Base-by-base conservation (phyloP, 2,888 invertebrate genomes). In the Steromphala cineraria region DNA sequence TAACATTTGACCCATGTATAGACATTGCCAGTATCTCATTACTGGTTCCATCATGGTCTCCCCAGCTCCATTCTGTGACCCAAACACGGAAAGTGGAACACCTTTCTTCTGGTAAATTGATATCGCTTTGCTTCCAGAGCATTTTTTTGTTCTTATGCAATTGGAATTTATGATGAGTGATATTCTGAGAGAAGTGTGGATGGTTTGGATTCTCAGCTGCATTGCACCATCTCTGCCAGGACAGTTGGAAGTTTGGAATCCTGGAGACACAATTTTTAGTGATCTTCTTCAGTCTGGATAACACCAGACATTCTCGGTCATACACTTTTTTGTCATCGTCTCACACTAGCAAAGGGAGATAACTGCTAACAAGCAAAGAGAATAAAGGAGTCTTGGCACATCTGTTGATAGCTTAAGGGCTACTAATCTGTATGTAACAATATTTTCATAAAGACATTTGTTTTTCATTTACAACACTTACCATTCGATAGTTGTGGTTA, bases 121-220 rank as follows among this genome's bases (percentile, higher is more conserved):
- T 46, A 46, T 46, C 10, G 7, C 46, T 46, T 46, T 13, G 10
- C 46, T 46, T 46, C 46, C 7, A 46, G 13, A 46, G 7, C n/a
- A 5, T 10, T 46, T 46, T 46, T 46, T 5, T 5, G 13, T 5
- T 46, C 46, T 8, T 46, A 46, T 46, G 46, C 46, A 46, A 46
- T 46, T 13, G 46, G 46, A 46, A 46, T 46, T 46, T 46, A 46
- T 46, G 46, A 46, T 46, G 46, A 46, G 46, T 46, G 46, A 46
- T 46, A 5, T 46, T 5, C 7, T 1, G 46, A 46, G 46, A 46
- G 13, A 46, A 46, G 46, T 36, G 71, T 40, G 28, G 31, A 17
- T 28, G 28, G 36, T 71, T 71, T 31, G 15, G 31, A 71, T 71
- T 71, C 71, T n/a, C 71, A 71, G 71, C 71, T 71, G 71, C 36